Evolutionary conservation across 2,797 vertebrate genomes (phyloP), one percentile per base, ranked within the genome.

Genomic region (Syngnathus acus): DNA sequence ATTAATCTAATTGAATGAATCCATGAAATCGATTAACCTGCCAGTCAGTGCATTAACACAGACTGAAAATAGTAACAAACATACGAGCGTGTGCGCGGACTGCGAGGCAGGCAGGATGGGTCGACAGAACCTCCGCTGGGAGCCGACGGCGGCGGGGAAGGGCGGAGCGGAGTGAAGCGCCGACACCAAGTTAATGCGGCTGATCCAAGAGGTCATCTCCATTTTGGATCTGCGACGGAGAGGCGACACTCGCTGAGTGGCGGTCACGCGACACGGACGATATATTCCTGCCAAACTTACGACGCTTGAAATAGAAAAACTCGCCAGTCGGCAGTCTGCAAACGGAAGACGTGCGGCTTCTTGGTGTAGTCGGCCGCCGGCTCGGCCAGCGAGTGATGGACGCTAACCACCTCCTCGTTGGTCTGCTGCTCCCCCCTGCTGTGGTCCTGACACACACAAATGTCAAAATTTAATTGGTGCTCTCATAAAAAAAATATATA

Each of bases 191-290:
- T 97, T 98, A 73, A 98, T 91, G n/a, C 94, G 92, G 2, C 82
- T 86, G 45, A 98, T 94, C 96, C 96, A 98, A 0, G 94, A 94
- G 54, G 79, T 78, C 95, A 98, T 97, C 84, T 97, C 94, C 23
- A 85, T 87, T 8, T 82, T 89, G 65, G 89, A 90, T 51, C 92
- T 93, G 68, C 43, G 23, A 26, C 10, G 7, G 6, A 16, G 9
- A 62, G 10, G 8, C 10, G 40, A 8, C 38, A 9, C 11, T 10
- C 16, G 13, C 17, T 10, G 40, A 32, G 16, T 5, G 32, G 5
- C 10, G 9, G 0, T 40, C 40, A 48, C 4, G 53, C 8, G 59
- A 32, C 32, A 47, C 16, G 42, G 8, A 53, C 0, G 47, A 14
- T 40, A 69, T n/a, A 48, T 55, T 13, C 40, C 43, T 51, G 43